Percentiles rank a stretch among this genome's conserved stretches.
phyloP scores from a whole-genome alignment of 2,113 vertebrate species.

The Buteo buteo region DNA sequence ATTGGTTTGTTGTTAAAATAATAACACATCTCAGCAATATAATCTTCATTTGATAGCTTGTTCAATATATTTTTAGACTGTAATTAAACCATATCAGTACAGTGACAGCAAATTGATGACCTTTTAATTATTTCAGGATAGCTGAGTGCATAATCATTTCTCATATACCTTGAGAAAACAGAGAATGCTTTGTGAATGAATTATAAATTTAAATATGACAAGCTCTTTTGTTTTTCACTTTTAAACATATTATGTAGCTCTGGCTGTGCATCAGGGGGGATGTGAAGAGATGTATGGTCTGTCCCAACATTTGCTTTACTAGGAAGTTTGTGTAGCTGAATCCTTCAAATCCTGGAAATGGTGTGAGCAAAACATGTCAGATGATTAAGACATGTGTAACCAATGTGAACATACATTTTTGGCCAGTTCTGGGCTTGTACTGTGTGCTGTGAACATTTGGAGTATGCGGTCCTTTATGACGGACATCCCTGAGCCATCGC shows the following conservation, averaged over 20 bases:
- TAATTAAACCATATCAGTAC: slow-evolving; percentile 84
- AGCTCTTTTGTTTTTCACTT: background rate
- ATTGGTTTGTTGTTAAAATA: slow-evolving; percentile 65
- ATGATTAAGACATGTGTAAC: background rate
- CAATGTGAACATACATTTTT: background rate
- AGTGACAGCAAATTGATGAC: slow-evolving; percentile 84
- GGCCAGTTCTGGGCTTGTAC: background rate
- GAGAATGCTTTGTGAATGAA: background rate
- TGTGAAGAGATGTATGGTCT: background rate
- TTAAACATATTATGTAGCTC: background rate
- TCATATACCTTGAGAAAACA: slow-evolving; percentile 14
- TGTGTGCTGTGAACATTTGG: background rate
- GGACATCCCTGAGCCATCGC: background rate
- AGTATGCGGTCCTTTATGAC: background rate
- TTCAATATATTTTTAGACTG: slow-evolving; percentile 88
- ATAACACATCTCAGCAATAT: slow-evolving; percentile 69
- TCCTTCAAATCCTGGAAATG: background rate
- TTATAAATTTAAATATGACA: background rate
- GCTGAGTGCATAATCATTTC: slow-evolving; percentile 81
- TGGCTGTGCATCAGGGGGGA: background rate
- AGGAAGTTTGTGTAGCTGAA: background rate
- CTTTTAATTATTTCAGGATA: slow-evolving; percentile 88
- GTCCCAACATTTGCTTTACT: background rate
- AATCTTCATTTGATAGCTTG: slow-evolving; percentile 57
- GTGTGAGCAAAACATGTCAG: fast-evolving